Evolutionary conservation across 2,113 vertebrate species (phyloP), one percentile per base, ranked within the genome.

Genomic region (Entomyzon cyanotis): DNA sequence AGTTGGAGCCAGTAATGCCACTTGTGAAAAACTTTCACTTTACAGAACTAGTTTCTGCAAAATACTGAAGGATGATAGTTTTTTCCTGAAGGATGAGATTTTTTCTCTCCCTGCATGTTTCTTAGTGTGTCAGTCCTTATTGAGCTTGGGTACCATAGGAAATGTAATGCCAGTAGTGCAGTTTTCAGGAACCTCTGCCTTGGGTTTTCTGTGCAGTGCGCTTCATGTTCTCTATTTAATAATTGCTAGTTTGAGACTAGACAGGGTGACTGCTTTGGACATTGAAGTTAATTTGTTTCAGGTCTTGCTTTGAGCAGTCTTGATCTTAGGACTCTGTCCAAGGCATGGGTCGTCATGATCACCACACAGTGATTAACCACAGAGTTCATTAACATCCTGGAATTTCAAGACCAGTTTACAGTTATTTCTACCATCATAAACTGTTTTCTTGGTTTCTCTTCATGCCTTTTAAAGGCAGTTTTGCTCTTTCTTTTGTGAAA

Each of bases 381-480:
- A 42, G 67, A 31, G 19, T 47, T 49, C 15, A 13, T 49, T 49
- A 30, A 35, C 24, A 35, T 49, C 30, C 28, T 58, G 60, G 12
- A 56, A 65, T 49, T 75, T 56, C 50, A 65, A 41, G 15, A 41
- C 8, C 24, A 16, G 5, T 49, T 75, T 24, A 20, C 25, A 65
- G 20, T 49, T 2, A 65, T 49, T 75, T 75, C 12, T 49, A 30
- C 50, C 5, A 49, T 39, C 35, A 65, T 24, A n/a, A 58, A 35
- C 20, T 23, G 14, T 30, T 65, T 74, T 41, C 15, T 56, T 65
- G 14, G 5, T 49, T 75, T 55, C 12, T 19, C 18, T 55, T 74
- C 6, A 28, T 0, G 0, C 23, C 23, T 5, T 64, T 65, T 49
- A 41, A 65, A 58, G 15, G 7, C 35, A 24, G 41, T n/a, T 65